Evolutionary conservation across 2,113 vertebrate genomes (phyloP).

Genomic region (Syngnathus floridae): DNA sequence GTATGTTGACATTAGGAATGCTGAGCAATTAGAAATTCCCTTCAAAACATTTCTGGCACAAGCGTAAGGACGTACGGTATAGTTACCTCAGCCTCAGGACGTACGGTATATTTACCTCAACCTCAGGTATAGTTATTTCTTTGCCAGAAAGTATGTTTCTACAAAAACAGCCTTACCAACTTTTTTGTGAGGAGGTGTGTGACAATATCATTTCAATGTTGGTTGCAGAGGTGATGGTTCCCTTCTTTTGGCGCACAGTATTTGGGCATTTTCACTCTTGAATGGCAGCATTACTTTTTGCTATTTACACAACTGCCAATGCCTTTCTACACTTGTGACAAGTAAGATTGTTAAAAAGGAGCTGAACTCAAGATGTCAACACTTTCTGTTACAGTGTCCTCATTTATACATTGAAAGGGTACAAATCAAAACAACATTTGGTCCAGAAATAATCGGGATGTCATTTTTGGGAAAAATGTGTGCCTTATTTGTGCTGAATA

Average conservation of each 20-base stretch:
- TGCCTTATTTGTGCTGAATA: too few species aligned
- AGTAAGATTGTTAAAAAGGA: too few species aligned
- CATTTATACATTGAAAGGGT: too few species aligned
- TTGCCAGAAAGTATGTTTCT: neutral
- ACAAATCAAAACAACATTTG: too few species aligned
- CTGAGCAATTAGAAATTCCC: conserved; percentile 15
- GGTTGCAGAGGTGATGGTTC: neutral
- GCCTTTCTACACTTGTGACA: neutral
- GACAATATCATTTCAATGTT: neutral
- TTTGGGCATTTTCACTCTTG: neutral
- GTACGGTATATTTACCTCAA: neutral
- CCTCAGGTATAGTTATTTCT: too few species aligned
- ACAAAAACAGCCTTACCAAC: neutral
- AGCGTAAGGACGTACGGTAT: neutral
- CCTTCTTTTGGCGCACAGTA: neutral
- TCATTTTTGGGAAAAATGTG: too few species aligned
- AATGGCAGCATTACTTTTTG: neutral
- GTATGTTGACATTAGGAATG: conserved; percentile 21
- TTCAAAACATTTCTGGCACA: neutral
- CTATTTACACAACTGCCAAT: neutral
- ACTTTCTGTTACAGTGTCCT: too few species aligned
- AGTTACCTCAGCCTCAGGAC: neutral
- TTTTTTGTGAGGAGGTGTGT: neutral
- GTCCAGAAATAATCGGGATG: too few species aligned
- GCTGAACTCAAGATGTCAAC: too few species aligned